Evolutionary conservation across 2,113 vertebrate species (phyloP).

Genomic region (Struthidea cinerea): DNA sequence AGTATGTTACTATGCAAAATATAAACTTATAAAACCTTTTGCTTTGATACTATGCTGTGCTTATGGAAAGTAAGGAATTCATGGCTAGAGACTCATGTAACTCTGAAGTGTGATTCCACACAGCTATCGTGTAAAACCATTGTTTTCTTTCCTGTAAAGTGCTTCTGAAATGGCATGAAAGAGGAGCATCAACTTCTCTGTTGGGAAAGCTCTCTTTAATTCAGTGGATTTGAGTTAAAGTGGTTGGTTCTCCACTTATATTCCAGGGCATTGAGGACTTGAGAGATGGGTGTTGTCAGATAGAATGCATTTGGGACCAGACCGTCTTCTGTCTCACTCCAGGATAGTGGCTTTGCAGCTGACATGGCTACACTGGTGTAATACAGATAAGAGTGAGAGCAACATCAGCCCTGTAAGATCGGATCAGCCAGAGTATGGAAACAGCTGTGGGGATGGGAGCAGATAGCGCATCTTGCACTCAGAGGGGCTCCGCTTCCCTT

Average conservation of each 20-base stretch:
- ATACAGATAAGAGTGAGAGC: background rate
- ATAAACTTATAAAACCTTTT: background rate
- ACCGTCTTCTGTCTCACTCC: background rate
- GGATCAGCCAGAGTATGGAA: background rate
- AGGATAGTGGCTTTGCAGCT: background rate
- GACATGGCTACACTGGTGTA: background rate
- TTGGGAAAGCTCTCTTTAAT: background rate
- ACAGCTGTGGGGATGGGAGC: background rate
- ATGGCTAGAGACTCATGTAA: background rate
- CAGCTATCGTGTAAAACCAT: background rate
- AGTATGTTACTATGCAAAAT: background rate
- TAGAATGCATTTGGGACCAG: background rate
- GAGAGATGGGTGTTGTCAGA: background rate
- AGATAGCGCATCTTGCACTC: background rate
- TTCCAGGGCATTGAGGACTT: background rate
- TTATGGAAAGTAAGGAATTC: background rate
- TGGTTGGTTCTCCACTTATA: background rate
- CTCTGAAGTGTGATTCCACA: background rate
- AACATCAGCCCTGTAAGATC: background rate
- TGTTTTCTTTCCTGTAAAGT: background rate
- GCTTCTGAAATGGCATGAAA: background rate
- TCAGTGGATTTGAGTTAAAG: background rate
- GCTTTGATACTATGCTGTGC: background rate
- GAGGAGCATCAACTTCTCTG: background rate
- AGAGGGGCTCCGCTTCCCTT: background rate